These are phyloP conservation scores for Sinella curviseta DNA, from an alignment of 1,140 invertebrate genomes.

Conservation along the genomic window DNA sequence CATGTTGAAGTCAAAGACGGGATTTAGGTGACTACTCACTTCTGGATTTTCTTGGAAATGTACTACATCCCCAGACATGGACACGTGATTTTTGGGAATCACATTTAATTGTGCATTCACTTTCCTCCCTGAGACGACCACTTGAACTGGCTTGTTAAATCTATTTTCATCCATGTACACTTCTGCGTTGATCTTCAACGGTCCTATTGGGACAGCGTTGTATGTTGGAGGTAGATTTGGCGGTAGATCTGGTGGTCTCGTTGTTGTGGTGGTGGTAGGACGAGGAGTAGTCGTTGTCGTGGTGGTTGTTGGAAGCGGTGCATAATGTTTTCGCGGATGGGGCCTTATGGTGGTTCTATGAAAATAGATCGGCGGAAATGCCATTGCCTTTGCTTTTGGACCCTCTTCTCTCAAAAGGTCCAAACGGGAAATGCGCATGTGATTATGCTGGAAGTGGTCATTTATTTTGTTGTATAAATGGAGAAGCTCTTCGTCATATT, in stretches of 20 bases:
- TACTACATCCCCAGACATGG: not conserved
- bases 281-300: constrained; percentile 22
- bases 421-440: constrained; percentile 20
- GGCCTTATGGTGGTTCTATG: not conserved
- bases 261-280: not conserved
- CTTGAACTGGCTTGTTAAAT: constrained; percentile 23
- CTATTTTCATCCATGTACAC: constrained; percentile 32
- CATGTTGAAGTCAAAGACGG: not conserved
- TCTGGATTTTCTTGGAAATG: not conserved
- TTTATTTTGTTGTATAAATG: constrained; percentile 33
- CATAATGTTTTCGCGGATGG: not conserved
- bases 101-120: constrained; percentile 32
- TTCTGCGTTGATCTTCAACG: constrained; percentile 28
- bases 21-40: not conserved
- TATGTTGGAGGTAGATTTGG: not conserved
- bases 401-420: constrained; percentile 27
- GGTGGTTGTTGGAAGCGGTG: constrained; percentile 1
- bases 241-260: not conserved
- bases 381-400: not conserved
- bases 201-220: not conserved
- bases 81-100: not conserved
- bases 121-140: constrained; percentile 30
- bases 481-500: constrained; percentile 20
- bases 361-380: not conserved
- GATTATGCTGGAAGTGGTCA: constrained; percentile 13